A percentile compares a stretch with the other conserved stretches of the same genome.
Evolutionary conservation across 64 coral and sea anemone genomes (phyloP).

Genomic region (Cladopsammia gracilis): DNA sequence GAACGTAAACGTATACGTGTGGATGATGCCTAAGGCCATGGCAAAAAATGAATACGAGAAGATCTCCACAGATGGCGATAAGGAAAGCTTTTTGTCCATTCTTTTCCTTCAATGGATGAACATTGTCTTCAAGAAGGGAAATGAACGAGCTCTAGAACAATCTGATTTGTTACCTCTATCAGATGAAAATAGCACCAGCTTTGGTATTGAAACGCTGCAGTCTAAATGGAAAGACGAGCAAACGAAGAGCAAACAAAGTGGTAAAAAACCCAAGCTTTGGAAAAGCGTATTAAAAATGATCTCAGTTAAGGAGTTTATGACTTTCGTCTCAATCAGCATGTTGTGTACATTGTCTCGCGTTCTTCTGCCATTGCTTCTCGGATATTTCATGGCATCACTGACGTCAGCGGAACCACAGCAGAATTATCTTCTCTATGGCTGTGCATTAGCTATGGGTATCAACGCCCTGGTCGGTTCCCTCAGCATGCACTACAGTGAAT

Average conservation of each 20-base stretch:
- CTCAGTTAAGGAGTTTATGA: background rate
- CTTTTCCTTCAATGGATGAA: constrained; percentile 4
- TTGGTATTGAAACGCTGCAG: no score
- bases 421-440: background rate
- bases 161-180: background rate
- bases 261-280: background rate
- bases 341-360: background rate
- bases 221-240: background rate
- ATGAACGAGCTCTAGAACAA: background rate
- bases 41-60: background rate
- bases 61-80: background rate
- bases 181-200: background rate
- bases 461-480: background rate
- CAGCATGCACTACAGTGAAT: background rate
- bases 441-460: background rate
- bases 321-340: background rate
- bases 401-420: background rate
- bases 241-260: background rate
- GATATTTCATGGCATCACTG: background rate
- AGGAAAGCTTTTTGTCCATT: background rate
- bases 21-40: no score
- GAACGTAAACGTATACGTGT: no score
- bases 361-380: background rate
- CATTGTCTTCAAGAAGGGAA: background rate
- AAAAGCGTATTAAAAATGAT: background rate